Percentiles rank a stretch among this genome's conserved stretches.
phyloP scores from a whole-genome alignment of 2,888 invertebrate genomes.

The Drosophila histrio region DNA sequence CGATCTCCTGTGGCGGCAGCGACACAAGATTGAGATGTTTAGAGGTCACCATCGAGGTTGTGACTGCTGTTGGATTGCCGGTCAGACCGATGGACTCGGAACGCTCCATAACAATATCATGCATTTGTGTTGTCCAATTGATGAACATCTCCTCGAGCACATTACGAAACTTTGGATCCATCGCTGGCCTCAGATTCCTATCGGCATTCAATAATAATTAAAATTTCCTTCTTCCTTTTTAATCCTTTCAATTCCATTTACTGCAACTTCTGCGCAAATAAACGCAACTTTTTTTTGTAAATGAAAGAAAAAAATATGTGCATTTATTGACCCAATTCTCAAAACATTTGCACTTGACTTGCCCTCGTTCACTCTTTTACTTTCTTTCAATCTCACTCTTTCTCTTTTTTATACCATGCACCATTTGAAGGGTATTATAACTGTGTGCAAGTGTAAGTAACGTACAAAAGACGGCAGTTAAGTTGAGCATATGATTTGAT shows the following conservation, averaged over 20 bases:
- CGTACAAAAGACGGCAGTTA: neutral
- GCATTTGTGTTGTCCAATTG: constrained; percentile 94
- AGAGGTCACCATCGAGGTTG: constrained; percentile 1
- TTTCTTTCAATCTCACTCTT: neutral
- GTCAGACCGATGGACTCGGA: constrained; percentile 62
- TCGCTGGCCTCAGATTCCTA: constrained; percentile 65
- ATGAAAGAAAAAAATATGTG: neutral
- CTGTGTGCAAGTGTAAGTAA: neutral
- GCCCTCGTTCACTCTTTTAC: neutral
- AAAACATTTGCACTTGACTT: constrained; percentile 29
- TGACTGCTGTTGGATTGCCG: neutral
- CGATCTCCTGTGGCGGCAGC: constrained; percentile 89
- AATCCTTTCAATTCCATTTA: constrained; percentile 15
- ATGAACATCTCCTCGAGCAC: constrained; percentile 94
- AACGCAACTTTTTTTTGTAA: constrained; percentile 16
- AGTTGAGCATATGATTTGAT: neutral
- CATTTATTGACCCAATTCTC: constrained; percentile 54
- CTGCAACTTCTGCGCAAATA: constrained; percentile 19
- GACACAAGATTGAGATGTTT: constrained; percentile 53
- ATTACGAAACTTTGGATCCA: constrained; percentile 84
- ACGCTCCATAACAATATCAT: constrained; percentile 82
- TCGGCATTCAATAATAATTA: constrained; percentile 18
- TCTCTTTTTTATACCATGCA: neutral
- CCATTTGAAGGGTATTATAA: neutral
- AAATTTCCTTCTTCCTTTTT: neutral